These are phyloP conservation scores for Argentina silus DNA, from an alignment of 2,797 vertebrate species.

Conservation along the genomic window DNA sequence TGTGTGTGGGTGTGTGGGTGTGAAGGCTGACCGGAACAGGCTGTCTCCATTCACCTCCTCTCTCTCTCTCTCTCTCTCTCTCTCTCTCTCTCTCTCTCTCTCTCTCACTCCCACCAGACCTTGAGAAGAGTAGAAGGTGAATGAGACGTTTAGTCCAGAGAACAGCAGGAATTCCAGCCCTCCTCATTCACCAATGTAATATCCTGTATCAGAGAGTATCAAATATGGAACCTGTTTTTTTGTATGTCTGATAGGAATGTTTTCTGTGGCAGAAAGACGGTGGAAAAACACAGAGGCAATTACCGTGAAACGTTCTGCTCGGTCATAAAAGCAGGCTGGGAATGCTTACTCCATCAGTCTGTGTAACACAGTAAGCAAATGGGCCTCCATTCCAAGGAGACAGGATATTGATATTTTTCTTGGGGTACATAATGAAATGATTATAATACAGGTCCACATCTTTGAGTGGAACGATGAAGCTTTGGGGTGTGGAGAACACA, in stretches of 20 bases:
- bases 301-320: constrained; percentile 57
- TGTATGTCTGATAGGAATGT: constrained; percentile 28
- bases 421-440: constrained; percentile 61
- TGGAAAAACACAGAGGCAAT: constrained; percentile 61
- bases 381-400: constrained; percentile 35
- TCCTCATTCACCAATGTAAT: neutral
- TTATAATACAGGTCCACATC: constrained; percentile 30
- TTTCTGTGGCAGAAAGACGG: constrained; percentile 28
- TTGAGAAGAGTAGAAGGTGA: constrained; percentile 12
- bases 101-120: no score
- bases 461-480: no score
- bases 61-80: no score
- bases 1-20: no score
- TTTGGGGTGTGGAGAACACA: no score
- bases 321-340: constrained; percentile 58
- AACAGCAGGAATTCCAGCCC: no score
- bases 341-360: constrained; percentile 61
- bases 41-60: neutral
- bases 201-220: constrained; percentile 21
- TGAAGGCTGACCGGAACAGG: neutral
- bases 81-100: no score
- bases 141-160: neutral
- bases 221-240: constrained; percentile 10
- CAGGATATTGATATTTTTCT: constrained; percentile 62
- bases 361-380: constrained; percentile 63